These are phyloP conservation scores for Microctenopoma stevenorrisi DNA, from an alignment of 2,797 vertebrate species.

Conservation along the genomic window DNA sequence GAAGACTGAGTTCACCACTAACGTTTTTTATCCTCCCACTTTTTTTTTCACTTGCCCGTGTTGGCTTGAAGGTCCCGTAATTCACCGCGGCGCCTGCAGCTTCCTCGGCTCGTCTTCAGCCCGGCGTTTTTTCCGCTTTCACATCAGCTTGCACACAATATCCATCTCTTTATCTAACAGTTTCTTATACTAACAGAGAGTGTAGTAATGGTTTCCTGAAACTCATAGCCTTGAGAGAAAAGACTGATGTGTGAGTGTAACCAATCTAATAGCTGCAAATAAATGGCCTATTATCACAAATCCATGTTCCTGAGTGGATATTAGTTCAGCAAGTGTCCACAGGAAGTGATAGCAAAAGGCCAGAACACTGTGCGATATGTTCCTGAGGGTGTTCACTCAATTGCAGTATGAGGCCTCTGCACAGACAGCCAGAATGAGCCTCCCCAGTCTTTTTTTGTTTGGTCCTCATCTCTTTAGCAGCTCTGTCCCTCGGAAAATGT, in stretches of 20 bases:
- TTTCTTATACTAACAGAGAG: constrained; percentile 32
- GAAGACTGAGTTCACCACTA: constrained; percentile 47
- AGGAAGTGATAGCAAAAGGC: constrained; percentile 6
- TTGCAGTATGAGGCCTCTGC: not conserved
- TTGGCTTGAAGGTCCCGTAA: constrained; percentile 52
- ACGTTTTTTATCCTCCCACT: constrained; percentile 47
- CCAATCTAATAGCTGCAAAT: constrained; percentile 20
- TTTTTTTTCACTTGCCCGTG: constrained; percentile 26
- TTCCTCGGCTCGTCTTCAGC: constrained; percentile 34
- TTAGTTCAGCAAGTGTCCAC: constrained; percentile 8
- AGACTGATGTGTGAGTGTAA: constrained; percentile 10
- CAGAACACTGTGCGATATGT: constrained; percentile 13
- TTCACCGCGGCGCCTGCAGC: constrained; percentile 52
- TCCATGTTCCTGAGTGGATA: constrained; percentile 21
- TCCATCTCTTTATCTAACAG: constrained; percentile 35
- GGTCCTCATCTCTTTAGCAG: constrained; percentile 14
- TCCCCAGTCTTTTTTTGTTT: constrained; percentile 32
- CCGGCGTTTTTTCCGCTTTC: constrained; percentile 23
- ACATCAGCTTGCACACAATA: constrained; percentile 29
- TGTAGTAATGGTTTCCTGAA: constrained; percentile 40
- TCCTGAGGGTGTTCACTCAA: not conserved
- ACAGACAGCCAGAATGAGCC: constrained; percentile 15
- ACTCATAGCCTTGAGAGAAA: constrained; percentile 20
- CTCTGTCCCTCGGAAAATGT: constrained; percentile 21
- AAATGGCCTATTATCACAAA: constrained; percentile 5